These are phyloP conservation scores for Ichneumoninae sp. DNA, from an alignment of 2,888 invertebrate species.

Conservation along the genomic window DNA sequence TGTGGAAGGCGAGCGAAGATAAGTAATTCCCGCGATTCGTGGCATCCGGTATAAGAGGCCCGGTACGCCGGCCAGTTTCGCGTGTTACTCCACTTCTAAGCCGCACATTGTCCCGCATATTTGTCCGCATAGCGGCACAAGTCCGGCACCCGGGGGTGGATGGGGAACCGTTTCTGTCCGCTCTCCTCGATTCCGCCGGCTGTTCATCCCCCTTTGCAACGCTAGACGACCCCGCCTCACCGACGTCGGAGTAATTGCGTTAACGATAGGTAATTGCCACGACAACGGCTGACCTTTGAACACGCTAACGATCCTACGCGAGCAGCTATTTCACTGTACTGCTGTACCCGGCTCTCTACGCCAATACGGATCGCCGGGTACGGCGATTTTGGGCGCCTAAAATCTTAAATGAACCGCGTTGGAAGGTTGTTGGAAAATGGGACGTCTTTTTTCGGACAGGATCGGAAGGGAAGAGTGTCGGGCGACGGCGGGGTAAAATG, in stretches of 20 bases:
- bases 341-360: background rate
- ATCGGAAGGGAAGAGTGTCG: too few species aligned
- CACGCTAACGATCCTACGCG: slow-evolving; percentile 56
- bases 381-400: background rate
- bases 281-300: slow-evolving; percentile 60
- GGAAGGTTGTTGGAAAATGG: too few species aligned
- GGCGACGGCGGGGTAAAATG: too few species aligned
- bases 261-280: slow-evolving; percentile 72
- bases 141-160: background rate
- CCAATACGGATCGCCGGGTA: background rate
- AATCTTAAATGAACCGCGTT: too few species aligned
- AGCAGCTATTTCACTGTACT: slow-evolving; percentile 19
- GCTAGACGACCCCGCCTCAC: slow-evolving; percentile 39
- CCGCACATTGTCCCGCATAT: slow-evolving; percentile 72
- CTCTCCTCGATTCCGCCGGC: slow-evolving; percentile 39
- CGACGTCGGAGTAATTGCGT: slow-evolving; percentile 69
- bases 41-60: slow-evolving; percentile 67
- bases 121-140: slow-evolving; percentile 67
- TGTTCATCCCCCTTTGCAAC: slow-evolving; percentile 52
- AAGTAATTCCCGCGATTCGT: slow-evolving; percentile 73
- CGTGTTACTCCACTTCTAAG: slow-evolving; percentile 63
- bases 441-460: too few species aligned
- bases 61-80: slow-evolving; percentile 66
- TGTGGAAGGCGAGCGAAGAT: slow-evolving; percentile 44
- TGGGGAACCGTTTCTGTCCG: slow-evolving; percentile 44